These are phyloP conservation scores for Genyomyrus donnyi DNA, from an alignment of 2,113 vertebrate genomes.

Conservation along the genomic window DNA sequence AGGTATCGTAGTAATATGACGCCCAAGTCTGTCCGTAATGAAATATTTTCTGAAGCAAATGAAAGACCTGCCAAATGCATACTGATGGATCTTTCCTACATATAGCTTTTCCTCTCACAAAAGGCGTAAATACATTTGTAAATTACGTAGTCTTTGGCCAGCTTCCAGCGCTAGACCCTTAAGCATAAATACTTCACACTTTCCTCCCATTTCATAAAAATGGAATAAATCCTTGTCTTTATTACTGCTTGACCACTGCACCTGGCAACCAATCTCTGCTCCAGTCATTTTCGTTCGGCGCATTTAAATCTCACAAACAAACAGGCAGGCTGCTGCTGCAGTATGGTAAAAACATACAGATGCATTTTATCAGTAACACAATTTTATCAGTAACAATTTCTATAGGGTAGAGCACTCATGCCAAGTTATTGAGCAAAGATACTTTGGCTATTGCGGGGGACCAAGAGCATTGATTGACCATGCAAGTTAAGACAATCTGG, in stretches of 20 bases:
- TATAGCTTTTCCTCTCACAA: neutral
- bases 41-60: slow-evolving; percentile 2
- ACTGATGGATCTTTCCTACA: neutral
- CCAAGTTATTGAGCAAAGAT: neutral
- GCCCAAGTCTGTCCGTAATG: neutral
- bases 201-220: neutral
- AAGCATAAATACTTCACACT: neutral
- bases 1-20: neutral
- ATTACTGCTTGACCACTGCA: too few relatives aligned
- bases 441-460: neutral
- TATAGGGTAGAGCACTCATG: neutral
- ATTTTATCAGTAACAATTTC: neutral
- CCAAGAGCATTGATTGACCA: neutral
- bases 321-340: neutral
- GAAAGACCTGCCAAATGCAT: neutral
- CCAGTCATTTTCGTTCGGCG: neutral
- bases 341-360: neutral
- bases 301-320: neutral
- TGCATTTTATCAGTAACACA: neutral
- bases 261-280: neutral
- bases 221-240: neutral
- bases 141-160: neutral
- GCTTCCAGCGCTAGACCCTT: slow-evolving; percentile 22
- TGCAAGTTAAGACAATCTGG: neutral
- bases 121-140: neutral